A percentile compares a stretch with the other conserved stretches of the same genome.
Conservation (phyloP, 2,888 invertebrate species). For the Agelastica alni region DNA sequence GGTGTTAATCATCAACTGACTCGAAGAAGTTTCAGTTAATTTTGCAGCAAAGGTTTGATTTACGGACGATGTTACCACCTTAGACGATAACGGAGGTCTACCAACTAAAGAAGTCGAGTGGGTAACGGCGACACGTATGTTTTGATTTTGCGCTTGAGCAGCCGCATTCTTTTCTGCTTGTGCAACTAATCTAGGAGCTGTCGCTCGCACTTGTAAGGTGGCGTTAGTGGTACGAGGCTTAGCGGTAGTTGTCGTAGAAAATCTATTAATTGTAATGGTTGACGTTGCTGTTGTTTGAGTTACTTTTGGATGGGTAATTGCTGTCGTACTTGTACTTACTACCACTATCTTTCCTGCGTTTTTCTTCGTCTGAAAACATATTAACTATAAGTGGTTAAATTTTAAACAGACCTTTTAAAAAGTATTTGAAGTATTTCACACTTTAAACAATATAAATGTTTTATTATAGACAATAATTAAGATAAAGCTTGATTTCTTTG, state of each 20-base stretch:
- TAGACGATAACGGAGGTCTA: constrained; percentile 50
- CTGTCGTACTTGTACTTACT: constrained; percentile 27
- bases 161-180: constrained; percentile 60
- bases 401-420: no score
- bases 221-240: constrained; percentile 48
- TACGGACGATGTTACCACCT: constrained; percentile 53
- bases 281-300: constrained; percentile 41
- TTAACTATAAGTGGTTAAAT: no score
- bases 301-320: constrained; percentile 42
- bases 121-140: constrained; percentile 54
- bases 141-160: constrained; percentile 40
- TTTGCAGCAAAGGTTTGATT: constrained; percentile 76
- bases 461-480: no score
- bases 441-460: no score
- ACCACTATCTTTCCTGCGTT: constrained; percentile 49
- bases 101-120: constrained; percentile 59
- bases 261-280: constrained; percentile 34
- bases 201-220: constrained; percentile 41
- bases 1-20: constrained; percentile 35
- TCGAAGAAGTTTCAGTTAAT: constrained; percentile 60
- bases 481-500: no score
- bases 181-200: constrained; percentile 62
- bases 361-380: constrained; percentile 50
- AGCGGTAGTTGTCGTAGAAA: constrained; percentile 37
- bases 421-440: no score